These are phyloP conservation scores for Argyresthia goedartella DNA, from an alignment of 2,888 invertebrate genomes.

Conservation along the genomic window DNA sequence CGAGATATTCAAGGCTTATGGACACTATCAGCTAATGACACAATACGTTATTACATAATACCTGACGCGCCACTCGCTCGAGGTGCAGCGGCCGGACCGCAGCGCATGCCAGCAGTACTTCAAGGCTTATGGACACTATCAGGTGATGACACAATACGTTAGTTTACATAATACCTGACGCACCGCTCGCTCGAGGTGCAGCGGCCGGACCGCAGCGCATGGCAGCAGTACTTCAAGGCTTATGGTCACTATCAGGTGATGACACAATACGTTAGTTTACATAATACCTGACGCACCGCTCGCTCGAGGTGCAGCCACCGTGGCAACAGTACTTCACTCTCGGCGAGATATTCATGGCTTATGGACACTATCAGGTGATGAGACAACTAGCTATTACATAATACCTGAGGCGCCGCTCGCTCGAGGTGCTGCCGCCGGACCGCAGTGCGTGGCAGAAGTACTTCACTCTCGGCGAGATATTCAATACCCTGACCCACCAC, in stretches of 20 bases:
- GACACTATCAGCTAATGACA: too few relatives aligned
- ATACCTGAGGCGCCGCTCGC: constrained; percentile 86
- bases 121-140: too few relatives aligned
- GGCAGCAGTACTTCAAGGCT: constrained; percentile 94
- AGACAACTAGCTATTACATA: too few relatives aligned
- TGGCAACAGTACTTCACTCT: constrained; percentile 94
- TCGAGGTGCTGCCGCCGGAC: constrained; percentile 76
- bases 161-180: too few relatives aligned
- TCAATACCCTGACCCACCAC: too few relatives aligned
- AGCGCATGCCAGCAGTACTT: too few relatives aligned
- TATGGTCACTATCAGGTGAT: constrained; percentile 82
- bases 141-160: too few relatives aligned
- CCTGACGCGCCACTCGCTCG: too few relatives aligned
- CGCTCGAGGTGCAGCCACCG: constrained; percentile 86
- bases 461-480: constrained; percentile 83
- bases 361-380: constrained; percentile 81
- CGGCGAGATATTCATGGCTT: constrained; percentile 92
- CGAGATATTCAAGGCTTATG: too few relatives aligned
- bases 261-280: too few relatives aligned
- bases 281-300: constrained; percentile 85
- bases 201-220: constrained; percentile 75
- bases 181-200: constrained; percentile 87
- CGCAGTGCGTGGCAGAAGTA: constrained; percentile 69
- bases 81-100: too few relatives aligned
- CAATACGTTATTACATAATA: too few relatives aligned